Evolutionary conservation across 2,797 vertebrate genomes (phyloP), one percentile per base, ranked within the genome.

Genomic region (Alca torda): DNA sequence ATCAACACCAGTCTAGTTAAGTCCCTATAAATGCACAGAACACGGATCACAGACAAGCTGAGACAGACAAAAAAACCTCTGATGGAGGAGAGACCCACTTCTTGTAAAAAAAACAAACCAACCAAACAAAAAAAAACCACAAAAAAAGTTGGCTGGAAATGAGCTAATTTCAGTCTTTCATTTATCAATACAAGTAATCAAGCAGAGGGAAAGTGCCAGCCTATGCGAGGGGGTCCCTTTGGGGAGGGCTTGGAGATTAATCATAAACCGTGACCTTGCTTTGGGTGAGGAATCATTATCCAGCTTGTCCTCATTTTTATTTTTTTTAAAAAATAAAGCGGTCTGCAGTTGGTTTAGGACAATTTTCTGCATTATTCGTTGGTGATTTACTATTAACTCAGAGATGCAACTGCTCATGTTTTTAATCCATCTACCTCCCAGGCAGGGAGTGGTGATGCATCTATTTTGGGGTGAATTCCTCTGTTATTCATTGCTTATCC

Each of bases 11-110:
- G n/a, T 4, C 80, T 15, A 31, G 25, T 25, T 19, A 64, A 50
- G 23, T 12, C 17, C 28, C 65, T n/a, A 0, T 14, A 31, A 53
- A 10, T 7, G 20, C 18, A 9, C 23, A 46, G n/a, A 53, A 21
- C 21, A 16, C 0, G 5, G 89, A 12, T 7, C 6, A 6, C 41
- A 33, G 6, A 8, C 3, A 41, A 57, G 9, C 3, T 1, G 26
- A 50, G 28, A 35, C 0, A 17, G n/a, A 2, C 18, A 9, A 30
- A 31, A 56, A 39, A 37, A 37, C 13, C 37, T 53, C 54, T 33
- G 26, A 18, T 4, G 19, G 37, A 35, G 20, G 16, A 78, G 28
- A 28, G 10, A 25, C 7, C 4, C 5, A 23, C 8, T 57, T 50
- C 23, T 46, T 0, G 1, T 31, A 1, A 14, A 33, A 57, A 57